These are phyloP conservation scores for Hermaeophaga mercurialis DNA, from an alignment of 2,888 invertebrate genomes.

Conservation along the genomic window DNA sequence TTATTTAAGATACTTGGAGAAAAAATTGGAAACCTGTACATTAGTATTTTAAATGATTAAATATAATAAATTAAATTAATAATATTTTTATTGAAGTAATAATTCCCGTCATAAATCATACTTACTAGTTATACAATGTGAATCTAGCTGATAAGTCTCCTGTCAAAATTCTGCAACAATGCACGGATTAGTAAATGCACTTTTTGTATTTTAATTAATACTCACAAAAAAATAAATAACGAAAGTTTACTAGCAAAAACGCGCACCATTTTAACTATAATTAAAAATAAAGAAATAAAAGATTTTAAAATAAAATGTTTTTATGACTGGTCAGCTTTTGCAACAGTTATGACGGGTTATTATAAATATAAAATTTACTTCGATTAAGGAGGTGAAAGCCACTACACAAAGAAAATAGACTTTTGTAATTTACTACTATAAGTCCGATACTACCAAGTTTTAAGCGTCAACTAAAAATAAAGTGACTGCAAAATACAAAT, in stretches of 20 bases:
- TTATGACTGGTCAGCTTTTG: conserved; percentile 15
- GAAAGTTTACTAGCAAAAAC: conserved; percentile 13
- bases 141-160: conserved; percentile 17
- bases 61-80: background rate
- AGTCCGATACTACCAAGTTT: conserved; percentile 15
- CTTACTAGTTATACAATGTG: conserved; percentile 18
- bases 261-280: conserved; percentile 8
- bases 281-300: conserved; percentile 8
- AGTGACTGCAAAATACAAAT: conserved; percentile 7
- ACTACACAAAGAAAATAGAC: conserved; percentile 17
- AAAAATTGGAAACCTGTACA: too few species aligned
- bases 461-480: conserved; percentile 19
- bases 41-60: background rate
- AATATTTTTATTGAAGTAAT: too few species aligned
- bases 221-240: conserved; percentile 22
- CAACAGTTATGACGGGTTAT: conserved; percentile 9
- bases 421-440: conserved; percentile 13
- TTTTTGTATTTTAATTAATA: background rate
- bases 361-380: conserved; percentile 16
- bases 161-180: conserved; percentile 19
- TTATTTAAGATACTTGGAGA: too few species aligned
- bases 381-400: conserved; percentile 19
- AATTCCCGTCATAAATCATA: too few species aligned
- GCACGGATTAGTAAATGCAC: conserved; percentile 1
- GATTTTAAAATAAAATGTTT: conserved; percentile 4